Conservation (phyloP, 2,113 vertebrate genomes). For the Caretta caretta region DNA sequence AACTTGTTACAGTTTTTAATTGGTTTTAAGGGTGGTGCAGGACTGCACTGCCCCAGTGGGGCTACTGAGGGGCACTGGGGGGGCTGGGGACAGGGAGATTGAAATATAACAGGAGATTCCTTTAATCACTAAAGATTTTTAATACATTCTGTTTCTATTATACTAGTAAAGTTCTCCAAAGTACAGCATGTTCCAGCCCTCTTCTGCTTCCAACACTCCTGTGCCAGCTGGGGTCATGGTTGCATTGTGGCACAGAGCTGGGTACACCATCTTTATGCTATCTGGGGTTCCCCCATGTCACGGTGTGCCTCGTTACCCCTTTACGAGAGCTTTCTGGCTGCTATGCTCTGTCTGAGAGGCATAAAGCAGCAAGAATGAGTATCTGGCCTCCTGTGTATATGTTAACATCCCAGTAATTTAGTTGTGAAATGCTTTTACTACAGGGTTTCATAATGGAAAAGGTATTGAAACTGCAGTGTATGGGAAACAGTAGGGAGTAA, state of each 20-base stretch:
- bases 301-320: background rate
- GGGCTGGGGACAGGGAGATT: too few relatives aligned
- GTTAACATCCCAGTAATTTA: background rate
- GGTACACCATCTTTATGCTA: background rate
- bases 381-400: background rate
- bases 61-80: too few relatives aligned
- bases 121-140: too few relatives aligned
- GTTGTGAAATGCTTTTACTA: background rate
- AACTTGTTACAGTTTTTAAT: background rate
- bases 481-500: background rate
- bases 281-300: background rate
- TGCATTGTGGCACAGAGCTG: background rate
- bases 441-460: background rate
- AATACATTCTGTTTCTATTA: background rate
- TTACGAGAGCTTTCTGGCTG: background rate
- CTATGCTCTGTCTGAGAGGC: background rate
- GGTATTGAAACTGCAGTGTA: background rate
- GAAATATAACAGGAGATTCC: too few relatives aligned
- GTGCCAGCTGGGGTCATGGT: background rate
- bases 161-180: background rate
- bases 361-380: background rate
- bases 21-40: background rate
- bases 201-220: background rate
- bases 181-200: background rate
- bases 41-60: too few relatives aligned